Evolutionary conservation across 2,113 vertebrate genomes (phyloP), one percentile per base, ranked within the genome.

Genomic region (Trachemys scripta): DNA sequence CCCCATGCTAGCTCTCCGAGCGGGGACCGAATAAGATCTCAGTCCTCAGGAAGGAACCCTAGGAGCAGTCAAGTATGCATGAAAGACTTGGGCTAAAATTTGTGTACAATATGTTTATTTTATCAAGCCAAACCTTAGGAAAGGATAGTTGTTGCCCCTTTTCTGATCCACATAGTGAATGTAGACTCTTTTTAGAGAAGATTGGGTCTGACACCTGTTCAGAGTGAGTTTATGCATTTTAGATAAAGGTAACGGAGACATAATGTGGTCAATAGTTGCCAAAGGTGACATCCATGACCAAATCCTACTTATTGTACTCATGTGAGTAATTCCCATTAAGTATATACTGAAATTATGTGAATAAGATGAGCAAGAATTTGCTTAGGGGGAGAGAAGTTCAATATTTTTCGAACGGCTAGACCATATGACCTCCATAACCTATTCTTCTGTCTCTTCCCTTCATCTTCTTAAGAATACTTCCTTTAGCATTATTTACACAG

Each of bases 21-120:
- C 51, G 47, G 5, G 10, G 0, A 8, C 38, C 75, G 51, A 80
- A 88, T 7, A 80, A 53, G 6, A 1, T 80, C 2, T 51, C 84
- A 22, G 4, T 69, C 51, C 65, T 38, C 65, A 19, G 9, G 31
- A 72, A 49, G 49, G 6, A 89, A 83, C 45, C 2, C 13, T n/a
- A 86, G 59, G 49, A 0, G 2, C 10, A 88, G 0, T 0, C 0
- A 31, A 35, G 54, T 0, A 75, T 7, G 24, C 82, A 2, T 27
- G 50, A 59, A 89, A 75, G 65, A 6, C 2, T 22, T 13, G 2
- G 51, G 3, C 42, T 4, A 59, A 65, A 95, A 49, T 22, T 2
- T 17, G 1, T 69, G 65, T 38, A 69, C 22, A 20, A 38, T 1
- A 6, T n/a, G 45, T n/a, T 42, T 22, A 38, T 45, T 2, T 27